Percentiles rank a stretch among this genome's conserved stretches.
Conservation (phyloP, 2,113 vertebrate genomes). For the Polypterus senegalus region DNA sequence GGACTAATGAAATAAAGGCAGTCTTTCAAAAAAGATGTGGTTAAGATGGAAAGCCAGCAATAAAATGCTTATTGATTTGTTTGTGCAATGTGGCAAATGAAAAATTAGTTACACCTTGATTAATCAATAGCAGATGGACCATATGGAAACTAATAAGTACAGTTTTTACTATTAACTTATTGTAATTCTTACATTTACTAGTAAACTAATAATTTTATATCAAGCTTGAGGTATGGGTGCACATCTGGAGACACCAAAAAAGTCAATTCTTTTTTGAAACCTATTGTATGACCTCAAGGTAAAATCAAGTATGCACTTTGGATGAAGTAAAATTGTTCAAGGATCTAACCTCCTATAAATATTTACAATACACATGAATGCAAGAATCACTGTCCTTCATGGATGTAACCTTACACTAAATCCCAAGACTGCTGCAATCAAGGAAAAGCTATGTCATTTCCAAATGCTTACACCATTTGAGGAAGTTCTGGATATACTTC, state of each 20-base stretch:
- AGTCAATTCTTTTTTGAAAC: fast-evolving
- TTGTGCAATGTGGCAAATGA: too few relatives aligned
- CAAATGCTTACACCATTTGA: conserved; percentile 32
- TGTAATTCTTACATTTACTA: too few relatives aligned
- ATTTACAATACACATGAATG: background rate
- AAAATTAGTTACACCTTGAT: too few relatives aligned
- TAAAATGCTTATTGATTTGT: too few relatives aligned
- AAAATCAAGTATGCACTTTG: background rate
- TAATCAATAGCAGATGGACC: too few relatives aligned
- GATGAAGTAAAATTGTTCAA: fast-evolving
- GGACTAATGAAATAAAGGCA: too few relatives aligned
- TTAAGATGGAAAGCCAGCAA: too few relatives aligned
- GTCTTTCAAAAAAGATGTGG: too few relatives aligned
- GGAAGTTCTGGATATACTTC: conserved; percentile 27
- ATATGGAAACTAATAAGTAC: too few relatives aligned
- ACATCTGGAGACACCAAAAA: background rate
- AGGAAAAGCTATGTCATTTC: conserved; percentile 29
- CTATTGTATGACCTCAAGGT: conserved; percentile 2
- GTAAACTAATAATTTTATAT: too few relatives aligned
- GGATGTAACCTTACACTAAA: conserved; percentile 9
- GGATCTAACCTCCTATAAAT: background rate
- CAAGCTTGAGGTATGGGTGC: too few relatives aligned
- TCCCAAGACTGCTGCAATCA: conserved; percentile 21
- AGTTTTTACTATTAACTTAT: too few relatives aligned
- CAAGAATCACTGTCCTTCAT: conserved; percentile 11